Base-by-base conservation (phyloP, 2,888 invertebrate species). In the Torymus aiolomorphi region DNA sequence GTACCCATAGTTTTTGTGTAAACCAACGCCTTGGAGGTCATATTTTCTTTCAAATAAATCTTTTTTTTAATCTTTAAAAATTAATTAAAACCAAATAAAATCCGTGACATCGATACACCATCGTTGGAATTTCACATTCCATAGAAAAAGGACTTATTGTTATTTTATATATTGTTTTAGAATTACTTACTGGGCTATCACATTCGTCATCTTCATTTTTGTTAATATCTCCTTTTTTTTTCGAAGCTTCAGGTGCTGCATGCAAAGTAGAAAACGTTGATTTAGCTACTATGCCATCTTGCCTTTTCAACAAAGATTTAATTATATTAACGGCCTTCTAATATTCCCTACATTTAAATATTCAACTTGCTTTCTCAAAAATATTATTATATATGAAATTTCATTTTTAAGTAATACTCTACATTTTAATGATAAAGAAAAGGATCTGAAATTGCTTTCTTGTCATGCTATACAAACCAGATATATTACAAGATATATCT, bases 201-300 rank as follows among this genome's bases (percentile, higher is more conserved):
- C 83, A 83, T 71, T 83, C 82, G 73, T 85, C 86, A 77, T 75
- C 84, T 71, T 86, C 86, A 56, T 82, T 84, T 83, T 87, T 84
- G 52, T 80, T 82, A 82, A 84, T 85, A 82, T 85, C 85, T 81
- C 78, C 85, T 72, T 83, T 85, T 67, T 84, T 84, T 78, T 80
- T 84, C 62, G 82, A 83, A 80, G 82, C 73, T 62, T 84, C 85
- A 69, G 85, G 82, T 83, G 84, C 88, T 88, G 84, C 83, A 83
- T 85, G 82, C 77, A 86, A 87, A 85, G 82, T 81, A 82, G 83
- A 87, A 86, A 84, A 86, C 80, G 76, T 24, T 72, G 67, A 83
- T 87, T 85, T 85, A 85, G 80, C 80, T 83, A 76, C 12, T 75
- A 80, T 72, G 73, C 80, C 81, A 84, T 69, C 80, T 83, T 82